Conservation (phyloP, 2,797 vertebrate genomes). For the Nasua narica region DNA sequence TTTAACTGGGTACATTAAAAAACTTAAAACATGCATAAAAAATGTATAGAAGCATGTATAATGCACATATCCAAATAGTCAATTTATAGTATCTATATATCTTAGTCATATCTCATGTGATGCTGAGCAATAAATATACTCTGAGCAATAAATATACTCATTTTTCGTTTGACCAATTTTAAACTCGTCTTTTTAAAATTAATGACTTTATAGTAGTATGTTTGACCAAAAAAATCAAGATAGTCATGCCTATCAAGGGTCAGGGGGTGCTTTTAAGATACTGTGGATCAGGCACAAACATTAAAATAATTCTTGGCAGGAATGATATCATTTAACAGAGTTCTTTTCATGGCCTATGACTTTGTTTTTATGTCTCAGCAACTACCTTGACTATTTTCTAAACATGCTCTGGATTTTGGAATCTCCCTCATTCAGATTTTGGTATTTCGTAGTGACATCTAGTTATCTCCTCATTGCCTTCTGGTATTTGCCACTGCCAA, state of each 20-base stretch:
- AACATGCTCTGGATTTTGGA: neutral
- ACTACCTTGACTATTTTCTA: neutral
- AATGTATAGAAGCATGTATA: neutral
- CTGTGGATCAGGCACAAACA: neutral
- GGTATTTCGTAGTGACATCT: neutral
- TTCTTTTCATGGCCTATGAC: neutral
- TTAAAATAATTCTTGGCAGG: conserved; percentile 8
- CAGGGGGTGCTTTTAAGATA: neutral
- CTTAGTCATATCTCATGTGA: neutral
- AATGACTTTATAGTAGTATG: neutral
- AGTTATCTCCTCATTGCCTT: neutral
- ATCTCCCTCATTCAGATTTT: neutral
- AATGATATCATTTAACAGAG: neutral
- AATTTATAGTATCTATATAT: neutral
- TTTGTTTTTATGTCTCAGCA: neutral
- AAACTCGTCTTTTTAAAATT: neutral
- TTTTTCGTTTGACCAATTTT: neutral
- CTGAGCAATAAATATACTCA: too few species aligned
- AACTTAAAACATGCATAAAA: neutral
- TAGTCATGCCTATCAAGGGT: neutral
- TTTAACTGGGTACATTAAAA: neutral
- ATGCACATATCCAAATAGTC: neutral
- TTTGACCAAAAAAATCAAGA: conserved; percentile 6
- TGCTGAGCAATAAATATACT: neutral
- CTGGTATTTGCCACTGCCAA: neutral